phyloP scores from a whole-genome alignment of 2,888 invertebrate genomes.

The Nowickia ferox region DNA sequence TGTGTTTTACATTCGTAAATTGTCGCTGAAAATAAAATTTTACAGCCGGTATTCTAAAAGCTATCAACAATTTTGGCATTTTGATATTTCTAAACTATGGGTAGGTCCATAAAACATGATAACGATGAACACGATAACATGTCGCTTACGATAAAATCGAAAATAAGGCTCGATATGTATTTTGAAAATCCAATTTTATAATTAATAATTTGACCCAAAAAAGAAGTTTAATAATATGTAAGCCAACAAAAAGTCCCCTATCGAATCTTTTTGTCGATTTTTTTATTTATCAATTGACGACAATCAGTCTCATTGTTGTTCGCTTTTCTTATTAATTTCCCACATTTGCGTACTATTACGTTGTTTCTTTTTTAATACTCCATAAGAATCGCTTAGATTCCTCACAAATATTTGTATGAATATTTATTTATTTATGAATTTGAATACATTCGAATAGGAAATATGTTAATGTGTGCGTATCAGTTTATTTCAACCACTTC shows the following conservation, averaged over 20 bases:
- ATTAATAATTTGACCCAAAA: constrained; percentile 41
- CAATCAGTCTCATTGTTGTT: constrained; percentile 81
- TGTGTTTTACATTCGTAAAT: too few species aligned
- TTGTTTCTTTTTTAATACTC: constrained; percentile 29
- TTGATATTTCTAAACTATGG: too few species aligned
- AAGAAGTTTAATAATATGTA: background rate
- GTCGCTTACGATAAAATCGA: too few species aligned
- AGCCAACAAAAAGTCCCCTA: constrained; percentile 20
- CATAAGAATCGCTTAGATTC: constrained; percentile 33
- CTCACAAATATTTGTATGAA: constrained; percentile 29
- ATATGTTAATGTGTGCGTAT: constrained; percentile 29
- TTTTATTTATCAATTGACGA: constrained; percentile 76
- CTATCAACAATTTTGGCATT: too few species aligned
- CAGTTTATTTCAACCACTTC: constrained; percentile 52
- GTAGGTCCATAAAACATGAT: too few species aligned
- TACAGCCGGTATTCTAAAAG: too few species aligned
- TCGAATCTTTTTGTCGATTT: constrained; percentile 17
- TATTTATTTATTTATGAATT: constrained; percentile 39
- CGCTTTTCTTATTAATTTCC: constrained; percentile 75
- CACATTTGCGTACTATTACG: constrained; percentile 61
- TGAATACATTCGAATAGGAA: constrained; percentile 14
- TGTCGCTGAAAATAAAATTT: too few species aligned
- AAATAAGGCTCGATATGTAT: too few species aligned
- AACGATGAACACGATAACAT: too few species aligned
- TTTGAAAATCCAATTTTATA: too few species aligned